These are phyloP conservation scores for Heteromormyrus szaboi DNA, from an alignment of 2,797 vertebrate species.

Conservation along the genomic window DNA sequence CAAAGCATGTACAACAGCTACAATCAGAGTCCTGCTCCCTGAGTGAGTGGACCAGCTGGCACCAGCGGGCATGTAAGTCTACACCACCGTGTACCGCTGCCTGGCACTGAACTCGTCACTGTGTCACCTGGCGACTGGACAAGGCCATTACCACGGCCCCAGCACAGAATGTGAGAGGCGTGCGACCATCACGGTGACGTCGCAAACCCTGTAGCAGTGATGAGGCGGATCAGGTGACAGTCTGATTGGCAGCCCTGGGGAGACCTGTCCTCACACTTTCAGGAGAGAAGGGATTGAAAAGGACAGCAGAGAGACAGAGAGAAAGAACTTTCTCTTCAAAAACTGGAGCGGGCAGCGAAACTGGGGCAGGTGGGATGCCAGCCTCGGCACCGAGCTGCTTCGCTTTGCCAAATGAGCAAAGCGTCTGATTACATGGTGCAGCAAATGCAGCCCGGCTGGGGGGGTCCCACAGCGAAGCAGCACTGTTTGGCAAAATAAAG, in stretches of 20 bases:
- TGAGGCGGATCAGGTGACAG: background rate
- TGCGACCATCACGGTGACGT: background rate
- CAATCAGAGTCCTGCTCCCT: background rate
- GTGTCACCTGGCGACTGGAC: background rate
- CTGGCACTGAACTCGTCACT: slow-evolving; percentile 3
- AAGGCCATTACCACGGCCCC: background rate
- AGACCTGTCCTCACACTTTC: background rate
- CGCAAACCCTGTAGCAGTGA: background rate
- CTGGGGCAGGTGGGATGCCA: background rate
- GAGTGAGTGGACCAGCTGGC: background rate
- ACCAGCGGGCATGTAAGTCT: background rate
- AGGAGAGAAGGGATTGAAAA: background rate
- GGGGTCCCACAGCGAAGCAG: background rate
- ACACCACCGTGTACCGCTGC: background rate
- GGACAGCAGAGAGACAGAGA: background rate
- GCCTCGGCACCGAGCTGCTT: background rate
- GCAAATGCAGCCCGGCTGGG: background rate
- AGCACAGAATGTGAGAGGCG: background rate
- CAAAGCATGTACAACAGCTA: background rate
- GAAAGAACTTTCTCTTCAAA: background rate
- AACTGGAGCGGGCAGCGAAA: background rate
- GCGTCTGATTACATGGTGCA: background rate
- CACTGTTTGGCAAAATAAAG: background rate
- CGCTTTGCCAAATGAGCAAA: background rate
- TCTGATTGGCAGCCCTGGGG: background rate